These are phyloP conservation scores for Caloenas nicobarica DNA, from an alignment of 2,113 vertebrate genomes.

Conservation along the genomic window DNA sequence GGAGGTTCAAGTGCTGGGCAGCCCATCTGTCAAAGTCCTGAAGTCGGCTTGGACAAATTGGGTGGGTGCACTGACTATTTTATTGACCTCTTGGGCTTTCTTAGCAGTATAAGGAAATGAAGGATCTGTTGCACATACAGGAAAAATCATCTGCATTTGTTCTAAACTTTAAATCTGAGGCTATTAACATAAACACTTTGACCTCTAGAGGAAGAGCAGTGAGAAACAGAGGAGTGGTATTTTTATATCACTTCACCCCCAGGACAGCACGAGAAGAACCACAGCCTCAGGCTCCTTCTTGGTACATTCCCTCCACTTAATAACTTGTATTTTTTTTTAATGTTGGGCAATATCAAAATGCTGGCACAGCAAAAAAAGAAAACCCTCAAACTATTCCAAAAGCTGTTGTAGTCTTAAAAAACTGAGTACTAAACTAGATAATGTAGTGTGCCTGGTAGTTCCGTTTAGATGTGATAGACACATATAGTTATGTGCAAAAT, in stretches of 20 bases:
- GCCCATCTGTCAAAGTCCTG: too few relatives aligned
- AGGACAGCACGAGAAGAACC: not conserved
- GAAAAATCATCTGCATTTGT: not conserved
- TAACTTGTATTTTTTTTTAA: not conserved
- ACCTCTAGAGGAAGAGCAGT: not conserved
- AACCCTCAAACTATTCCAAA: not conserved
- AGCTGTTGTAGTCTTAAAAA: not conserved
- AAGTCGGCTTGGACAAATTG: not conserved
- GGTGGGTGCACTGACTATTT: not conserved
- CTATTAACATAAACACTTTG: not conserved
- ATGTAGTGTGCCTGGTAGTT: not conserved
- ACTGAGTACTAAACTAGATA: not conserved
- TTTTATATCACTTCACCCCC: not conserved
- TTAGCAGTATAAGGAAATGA: not conserved
- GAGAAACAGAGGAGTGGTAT: not conserved
- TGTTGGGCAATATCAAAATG: not conserved
- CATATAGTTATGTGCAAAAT: not conserved
- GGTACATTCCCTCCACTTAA: not conserved
- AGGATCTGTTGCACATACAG: not conserved
- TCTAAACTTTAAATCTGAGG: not conserved
- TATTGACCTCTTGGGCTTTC: not conserved
- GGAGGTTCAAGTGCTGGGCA: too few relatives aligned
- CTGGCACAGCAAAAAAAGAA: not conserved
- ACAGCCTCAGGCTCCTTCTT: not conserved
- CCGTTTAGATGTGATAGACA: not conserved